Base-by-base conservation (phyloP, 2,113 vertebrate species). In the Prionailurus bengalensis region DNA sequence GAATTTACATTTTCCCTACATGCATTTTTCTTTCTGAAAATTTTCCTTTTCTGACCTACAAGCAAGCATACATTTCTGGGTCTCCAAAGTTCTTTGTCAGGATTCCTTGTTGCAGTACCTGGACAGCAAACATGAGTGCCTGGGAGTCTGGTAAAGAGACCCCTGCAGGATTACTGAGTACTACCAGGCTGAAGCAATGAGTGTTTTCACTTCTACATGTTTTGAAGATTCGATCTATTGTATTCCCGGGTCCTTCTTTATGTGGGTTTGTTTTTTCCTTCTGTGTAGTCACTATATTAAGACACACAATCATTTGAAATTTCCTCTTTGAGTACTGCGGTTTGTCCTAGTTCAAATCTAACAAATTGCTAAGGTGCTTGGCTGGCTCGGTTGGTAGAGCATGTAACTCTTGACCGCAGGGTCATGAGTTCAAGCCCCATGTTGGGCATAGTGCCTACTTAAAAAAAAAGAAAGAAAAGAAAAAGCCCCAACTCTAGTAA, bases 341-440 rank as follows among this genome's bases (percentile, higher is more conserved):
- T 78, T 92, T 31, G 31, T 3, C 14, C 94, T 80, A 97, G n/a
- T 82, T 97, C 15, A 95, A 97, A 92, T n/a, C 45, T 3, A 95
- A 88, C 42, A 90, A 97, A 80, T 91, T 98, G 89, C 95, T 95
- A 97, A 98, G 55, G 55, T 19, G 21, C 7, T 58, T 58, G 55
- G 7, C 55, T 58, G 55, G 55, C 55, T 58, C 55, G 7, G 55
- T 58, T 15, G 15, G 55, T 19, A 58, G 17, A 58, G 17, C 55
- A 58, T 58, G 55, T 58, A 58, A 58, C 55, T 58, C 55, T 58
- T 21, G 17, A 21, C 8, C 19, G 2, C 55, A 8, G 55, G 55
- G 55, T 58, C 19, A 58, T 58, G 55, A 58, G 55, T 58, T 58
- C 55, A 58, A 58, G 55, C 19, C 55, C 55, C 55, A 58, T 6